Conservation (phyloP, 2,797 vertebrate genomes). For the Hippocampus kuda region DNA sequence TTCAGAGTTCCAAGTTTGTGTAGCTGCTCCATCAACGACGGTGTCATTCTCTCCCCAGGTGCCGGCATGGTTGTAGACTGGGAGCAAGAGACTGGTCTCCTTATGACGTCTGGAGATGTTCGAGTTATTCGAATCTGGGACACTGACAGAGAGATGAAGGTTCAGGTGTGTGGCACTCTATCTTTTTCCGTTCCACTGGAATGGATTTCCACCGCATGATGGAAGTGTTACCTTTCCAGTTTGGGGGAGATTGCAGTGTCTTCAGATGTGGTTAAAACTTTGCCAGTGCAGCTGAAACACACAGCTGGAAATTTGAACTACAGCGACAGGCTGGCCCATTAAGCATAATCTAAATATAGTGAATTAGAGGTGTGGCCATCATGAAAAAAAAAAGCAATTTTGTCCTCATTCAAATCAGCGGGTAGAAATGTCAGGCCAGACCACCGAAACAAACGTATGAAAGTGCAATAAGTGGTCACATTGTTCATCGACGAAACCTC, state of each 20-base stretch:
- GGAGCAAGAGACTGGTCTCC: constrained; percentile 93
- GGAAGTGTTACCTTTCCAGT: neutral
- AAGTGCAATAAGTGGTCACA: neutral
- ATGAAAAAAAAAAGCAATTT: neutral
- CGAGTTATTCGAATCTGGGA: constrained; percentile 94
- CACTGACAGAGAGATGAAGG: constrained; percentile 92
- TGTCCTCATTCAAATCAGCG: neutral
- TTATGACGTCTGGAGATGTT: constrained; percentile 94
- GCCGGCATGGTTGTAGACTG: constrained; percentile 98
- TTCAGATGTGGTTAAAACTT: too few relatives aligned
- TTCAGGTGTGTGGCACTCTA: constrained; percentile 72
- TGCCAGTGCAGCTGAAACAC: neutral
- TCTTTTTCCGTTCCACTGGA: neutral
- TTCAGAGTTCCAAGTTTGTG: constrained; percentile 15
- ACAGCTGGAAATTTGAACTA: neutral
- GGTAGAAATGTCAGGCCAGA: neutral
- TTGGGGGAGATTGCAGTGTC: neutral
- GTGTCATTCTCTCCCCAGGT: constrained; percentile 55
- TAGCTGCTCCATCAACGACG: neutral
- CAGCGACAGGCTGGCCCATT: neutral
- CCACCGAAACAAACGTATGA: neutral
- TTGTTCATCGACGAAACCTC: too few relatives aligned
- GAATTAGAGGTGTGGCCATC: neutral
- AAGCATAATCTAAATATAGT: neutral
- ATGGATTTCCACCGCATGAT: neutral